These are phyloP conservation scores for Coreius guichenoti DNA, from an alignment of 2,797 vertebrate genomes.

Conservation along the genomic window DNA sequence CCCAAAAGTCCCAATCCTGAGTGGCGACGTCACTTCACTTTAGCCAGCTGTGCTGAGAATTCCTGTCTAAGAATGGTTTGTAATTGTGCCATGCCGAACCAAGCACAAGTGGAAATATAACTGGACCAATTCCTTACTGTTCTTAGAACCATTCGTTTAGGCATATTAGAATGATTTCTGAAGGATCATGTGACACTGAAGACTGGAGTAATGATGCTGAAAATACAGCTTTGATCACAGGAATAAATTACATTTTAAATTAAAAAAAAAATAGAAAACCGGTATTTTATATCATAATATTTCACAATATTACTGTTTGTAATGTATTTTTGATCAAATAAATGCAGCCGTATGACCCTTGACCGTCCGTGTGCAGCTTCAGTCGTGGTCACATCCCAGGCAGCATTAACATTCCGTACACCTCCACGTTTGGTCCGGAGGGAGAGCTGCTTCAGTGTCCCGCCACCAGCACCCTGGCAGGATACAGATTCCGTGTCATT, in stretches of 20 bases:
- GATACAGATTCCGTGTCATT: constrained; percentile 90
- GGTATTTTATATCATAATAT: background rate
- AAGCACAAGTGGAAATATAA: too few species aligned
- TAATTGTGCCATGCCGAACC: too few species aligned
- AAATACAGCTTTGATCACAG: background rate
- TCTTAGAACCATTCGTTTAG: too few species aligned
- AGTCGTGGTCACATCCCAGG: constrained; percentile 91
- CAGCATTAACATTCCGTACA: constrained; percentile 92
- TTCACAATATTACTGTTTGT: background rate
- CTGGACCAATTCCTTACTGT: too few species aligned
- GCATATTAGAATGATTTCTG: background rate
- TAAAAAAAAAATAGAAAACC: background rate
- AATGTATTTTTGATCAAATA: background rate
- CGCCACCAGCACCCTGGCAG: constrained; percentile 81
- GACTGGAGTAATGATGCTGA: background rate
- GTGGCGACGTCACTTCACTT: background rate
- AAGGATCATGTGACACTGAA: background rate
- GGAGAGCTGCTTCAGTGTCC: constrained; percentile 88
- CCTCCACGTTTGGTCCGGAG: constrained; percentile 82
- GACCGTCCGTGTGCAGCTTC: constrained; percentile 80
- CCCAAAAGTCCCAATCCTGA: background rate
- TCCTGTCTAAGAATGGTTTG: too few species aligned
- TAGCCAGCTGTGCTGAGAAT: too few species aligned
- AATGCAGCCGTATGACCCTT: constrained; percentile 65
- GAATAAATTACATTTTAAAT: background rate